These are phyloP conservation scores for Stomorhina lunata DNA, from an alignment of 2,888 invertebrate species.

Conservation along the genomic window DNA sequence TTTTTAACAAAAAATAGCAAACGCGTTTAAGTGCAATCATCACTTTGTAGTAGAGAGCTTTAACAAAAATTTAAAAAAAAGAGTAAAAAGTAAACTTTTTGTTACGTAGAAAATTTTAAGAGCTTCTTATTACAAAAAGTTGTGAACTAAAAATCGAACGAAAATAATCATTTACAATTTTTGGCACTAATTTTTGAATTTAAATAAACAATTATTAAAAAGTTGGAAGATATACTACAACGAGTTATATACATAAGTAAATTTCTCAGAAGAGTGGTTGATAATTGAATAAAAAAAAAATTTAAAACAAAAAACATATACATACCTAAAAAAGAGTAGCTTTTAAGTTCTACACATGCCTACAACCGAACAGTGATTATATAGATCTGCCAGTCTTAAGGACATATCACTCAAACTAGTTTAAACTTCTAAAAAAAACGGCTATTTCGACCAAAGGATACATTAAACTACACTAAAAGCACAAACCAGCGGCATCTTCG, in stretches of 20 bases:
- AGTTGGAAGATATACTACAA: background rate
- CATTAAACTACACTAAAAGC: background rate
- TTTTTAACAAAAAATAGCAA: slow-evolving; percentile 44
- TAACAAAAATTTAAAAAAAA: slow-evolving; percentile 68
- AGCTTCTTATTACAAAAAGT: slow-evolving; percentile 75
- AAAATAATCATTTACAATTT: slow-evolving; percentile 36
- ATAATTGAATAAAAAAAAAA: too few species aligned
- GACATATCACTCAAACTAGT: too few species aligned
- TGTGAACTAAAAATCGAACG: slow-evolving; percentile 70
- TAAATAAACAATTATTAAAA: background rate
- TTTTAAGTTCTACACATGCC: too few species aligned
- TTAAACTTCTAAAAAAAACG: background rate
- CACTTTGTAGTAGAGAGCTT: slow-evolving; percentile 76
- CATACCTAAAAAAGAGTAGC: too few species aligned
- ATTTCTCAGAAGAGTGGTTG: too few species aligned
- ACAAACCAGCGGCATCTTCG: slow-evolving; percentile 33
- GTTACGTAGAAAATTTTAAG: slow-evolving; percentile 69
- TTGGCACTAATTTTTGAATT: slow-evolving; percentile 55
- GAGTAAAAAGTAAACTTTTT: slow-evolving; percentile 63
- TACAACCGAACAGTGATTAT: too few species aligned
- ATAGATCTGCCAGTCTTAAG: too few species aligned
- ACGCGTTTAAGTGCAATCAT: slow-evolving; percentile 76
- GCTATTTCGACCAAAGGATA: slow-evolving; percentile 20
- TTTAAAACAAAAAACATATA: too few species aligned
- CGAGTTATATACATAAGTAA: background rate